Conservation (phyloP, 2,888 invertebrate species). For the Ryuthela nishihirai region DNA sequence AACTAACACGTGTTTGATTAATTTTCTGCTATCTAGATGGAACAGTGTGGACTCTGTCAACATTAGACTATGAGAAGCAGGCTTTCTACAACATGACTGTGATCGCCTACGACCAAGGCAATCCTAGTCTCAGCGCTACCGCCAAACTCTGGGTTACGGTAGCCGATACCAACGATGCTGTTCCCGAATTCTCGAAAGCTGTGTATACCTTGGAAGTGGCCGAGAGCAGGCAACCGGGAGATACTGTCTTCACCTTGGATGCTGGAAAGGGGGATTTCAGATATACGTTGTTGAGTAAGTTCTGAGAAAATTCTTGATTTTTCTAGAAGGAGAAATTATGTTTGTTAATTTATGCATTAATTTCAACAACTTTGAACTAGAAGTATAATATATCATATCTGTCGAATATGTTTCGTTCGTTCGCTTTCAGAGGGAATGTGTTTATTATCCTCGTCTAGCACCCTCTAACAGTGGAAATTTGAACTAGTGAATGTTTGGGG, state of each 20-base stretch:
- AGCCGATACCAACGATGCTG: slow-evolving; percentile 45
- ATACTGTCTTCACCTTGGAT: slow-evolving; percentile 44
- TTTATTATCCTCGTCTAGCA: too few relatives aligned
- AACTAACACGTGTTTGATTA: too few relatives aligned
- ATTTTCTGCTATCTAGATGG: slow-evolving; percentile 58
- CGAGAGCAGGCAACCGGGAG: slow-evolving; percentile 44
- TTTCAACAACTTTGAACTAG: not conserved
- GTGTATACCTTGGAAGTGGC: slow-evolving; percentile 45
- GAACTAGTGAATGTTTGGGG: too few relatives aligned
- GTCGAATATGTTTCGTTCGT: too few relatives aligned
- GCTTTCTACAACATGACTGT: slow-evolving; percentile 69
- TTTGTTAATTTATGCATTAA: not conserved
- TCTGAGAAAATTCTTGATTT: not conserved
- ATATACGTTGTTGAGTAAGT: slow-evolving; percentile 45
- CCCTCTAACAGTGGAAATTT: too few relatives aligned
- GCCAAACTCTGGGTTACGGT: slow-evolving; percentile 55
- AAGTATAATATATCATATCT: too few relatives aligned
- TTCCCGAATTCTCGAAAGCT: slow-evolving; percentile 45
- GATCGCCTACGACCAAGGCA: slow-evolving; percentile 78
- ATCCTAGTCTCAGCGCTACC: slow-evolving; percentile 73
- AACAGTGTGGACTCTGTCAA: slow-evolving; percentile 68
- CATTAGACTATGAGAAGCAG: slow-evolving; percentile 67
- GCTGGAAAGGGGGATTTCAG: slow-evolving; percentile 46
- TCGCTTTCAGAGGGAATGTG: too few relatives aligned
- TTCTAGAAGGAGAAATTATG: not conserved